phyloP scores from a whole-genome alignment of 2,888 invertebrate genomes.

The Mimachlamys varia region DNA sequence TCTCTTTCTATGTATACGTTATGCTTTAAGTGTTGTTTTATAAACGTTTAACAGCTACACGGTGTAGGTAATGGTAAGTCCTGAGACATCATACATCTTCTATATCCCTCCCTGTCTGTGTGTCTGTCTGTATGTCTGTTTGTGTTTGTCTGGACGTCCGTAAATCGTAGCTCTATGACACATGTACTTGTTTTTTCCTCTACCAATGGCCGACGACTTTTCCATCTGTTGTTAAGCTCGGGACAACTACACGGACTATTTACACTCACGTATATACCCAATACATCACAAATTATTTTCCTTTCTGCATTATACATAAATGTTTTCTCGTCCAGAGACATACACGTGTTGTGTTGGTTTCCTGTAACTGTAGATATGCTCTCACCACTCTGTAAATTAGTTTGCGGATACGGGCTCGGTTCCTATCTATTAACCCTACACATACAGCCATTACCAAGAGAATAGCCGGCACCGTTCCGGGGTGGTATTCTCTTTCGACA shows the following conservation, averaged over 20 bases:
- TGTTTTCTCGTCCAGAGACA: conserved; percentile 38
- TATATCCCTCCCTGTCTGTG: not conserved
- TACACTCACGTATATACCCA: conserved; percentile 35
- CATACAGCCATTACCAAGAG: conserved; percentile 39
- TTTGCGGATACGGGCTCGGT: conserved; percentile 39
- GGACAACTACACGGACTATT: conserved; percentile 16
- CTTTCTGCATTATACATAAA: conserved; percentile 45
- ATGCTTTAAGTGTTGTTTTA: not conserved
- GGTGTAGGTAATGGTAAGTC: not conserved
- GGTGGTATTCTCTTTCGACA: conserved; percentile 48
- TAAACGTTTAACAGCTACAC: not conserved
- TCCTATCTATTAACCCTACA: conserved; percentile 43
- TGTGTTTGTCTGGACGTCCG: not conserved
- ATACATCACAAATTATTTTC: conserved; percentile 43
- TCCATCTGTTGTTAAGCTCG: not conserved
- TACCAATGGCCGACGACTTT: not conserved
- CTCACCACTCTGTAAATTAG: conserved; percentile 52
- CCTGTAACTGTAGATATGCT: conserved; percentile 45
- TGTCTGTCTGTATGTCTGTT: not conserved
- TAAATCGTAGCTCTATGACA: conserved; percentile 5
- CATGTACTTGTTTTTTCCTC: not conserved
- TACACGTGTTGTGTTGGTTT: conserved; percentile 50
- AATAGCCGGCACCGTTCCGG: conserved; percentile 38
- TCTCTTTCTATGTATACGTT: no score
- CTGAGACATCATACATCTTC: not conserved